Evolutionary conservation across 2,797 vertebrate species (phyloP).

Genomic region (Allobates femoralis): DNA sequence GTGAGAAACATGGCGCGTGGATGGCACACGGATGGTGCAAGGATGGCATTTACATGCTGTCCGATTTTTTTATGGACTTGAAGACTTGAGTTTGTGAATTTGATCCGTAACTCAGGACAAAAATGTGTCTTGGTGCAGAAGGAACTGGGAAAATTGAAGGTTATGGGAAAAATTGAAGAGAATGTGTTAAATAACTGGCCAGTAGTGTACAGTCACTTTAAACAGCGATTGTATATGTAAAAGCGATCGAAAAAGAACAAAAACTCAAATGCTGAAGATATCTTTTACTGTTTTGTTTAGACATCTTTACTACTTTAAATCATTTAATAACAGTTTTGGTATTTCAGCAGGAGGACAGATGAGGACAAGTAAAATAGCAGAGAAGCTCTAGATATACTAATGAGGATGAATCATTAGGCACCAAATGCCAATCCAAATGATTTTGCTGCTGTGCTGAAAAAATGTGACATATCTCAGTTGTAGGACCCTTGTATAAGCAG

Average conservation of each 20-base stretch:
- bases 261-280: neutral
- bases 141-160: too few species aligned
- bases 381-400: conserved; percentile 7
- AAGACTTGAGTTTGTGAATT: too few species aligned
- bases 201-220: too few species aligned
- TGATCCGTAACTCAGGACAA: too few species aligned
- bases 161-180: too few species aligned
- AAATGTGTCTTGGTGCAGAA: too few species aligned
- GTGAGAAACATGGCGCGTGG: too few species aligned
- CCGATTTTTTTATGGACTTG: too few species aligned
- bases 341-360: conserved; percentile 14
- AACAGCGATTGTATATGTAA: neutral
- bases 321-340: conserved; percentile 6
- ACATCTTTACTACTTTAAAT: neutral
- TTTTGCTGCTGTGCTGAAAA: neutral
- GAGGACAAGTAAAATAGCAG: conserved; percentile 5
- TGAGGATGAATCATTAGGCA: conserved; percentile 18
- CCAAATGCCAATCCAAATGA: neutral
- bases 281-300: neutral
- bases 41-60: too few species aligned
- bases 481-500: neutral
- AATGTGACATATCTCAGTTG: neutral
- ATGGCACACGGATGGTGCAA: too few species aligned
- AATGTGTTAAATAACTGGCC: too few species aligned
- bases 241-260: neutral